Conservation (phyloP, 2,888 invertebrate species). For the Calliopum simillimum region DNA sequence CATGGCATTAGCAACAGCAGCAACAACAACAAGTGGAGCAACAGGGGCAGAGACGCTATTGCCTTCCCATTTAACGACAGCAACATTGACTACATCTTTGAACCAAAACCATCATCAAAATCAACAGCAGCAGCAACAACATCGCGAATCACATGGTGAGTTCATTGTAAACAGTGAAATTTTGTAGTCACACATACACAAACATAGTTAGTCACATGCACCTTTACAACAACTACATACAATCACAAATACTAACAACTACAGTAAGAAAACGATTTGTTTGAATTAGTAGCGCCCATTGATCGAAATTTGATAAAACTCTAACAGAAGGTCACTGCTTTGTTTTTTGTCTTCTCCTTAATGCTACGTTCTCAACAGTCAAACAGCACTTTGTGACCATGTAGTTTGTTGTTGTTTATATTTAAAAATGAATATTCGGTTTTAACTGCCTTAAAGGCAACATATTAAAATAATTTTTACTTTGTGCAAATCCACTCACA, state of each 20-base stretch:
- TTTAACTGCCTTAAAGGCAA: no score
- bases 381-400: no score
- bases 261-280: background rate
- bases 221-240: slow-evolving; percentile 23
- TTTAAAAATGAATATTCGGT: no score
- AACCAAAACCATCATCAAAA: slow-evolving; percentile 45
- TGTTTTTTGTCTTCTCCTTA: no score
- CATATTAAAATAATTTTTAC: no score
- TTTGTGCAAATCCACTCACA: no score
- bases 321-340: no score
- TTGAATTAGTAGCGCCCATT: no score
- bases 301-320: no score
- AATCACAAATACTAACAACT: slow-evolving; percentile 15
- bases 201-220: slow-evolving; percentile 28
- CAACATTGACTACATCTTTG: slow-evolving; percentile 41
- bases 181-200: slow-evolving; percentile 16
- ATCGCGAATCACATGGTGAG: slow-evolving; percentile 57
- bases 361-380: no score
- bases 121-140: slow-evolving; percentile 43
- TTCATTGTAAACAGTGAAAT: slow-evolving; percentile 25
- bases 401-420: no score
- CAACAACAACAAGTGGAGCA: slow-evolving; percentile 14
- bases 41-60: slow-evolving; percentile 4
- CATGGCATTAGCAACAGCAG: slow-evolving; percentile 24
- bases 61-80: slow-evolving; percentile 23